phyloP scores from a whole-genome alignment of 1,140 invertebrate species.

The Anoplophora glabripennis region DNA sequence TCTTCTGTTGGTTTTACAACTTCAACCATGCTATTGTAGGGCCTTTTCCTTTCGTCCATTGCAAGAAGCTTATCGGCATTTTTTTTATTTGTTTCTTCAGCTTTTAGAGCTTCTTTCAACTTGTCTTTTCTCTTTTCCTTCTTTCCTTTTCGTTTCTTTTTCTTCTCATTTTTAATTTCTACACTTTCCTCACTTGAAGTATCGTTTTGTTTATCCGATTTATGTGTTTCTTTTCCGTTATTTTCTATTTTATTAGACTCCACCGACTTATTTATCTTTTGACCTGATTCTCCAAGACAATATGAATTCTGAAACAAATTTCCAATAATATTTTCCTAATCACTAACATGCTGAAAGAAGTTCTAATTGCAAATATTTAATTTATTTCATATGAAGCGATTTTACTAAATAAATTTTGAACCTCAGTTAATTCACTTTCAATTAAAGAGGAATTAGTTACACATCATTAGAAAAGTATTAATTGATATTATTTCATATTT shows the following conservation, averaged over 20 bases:
- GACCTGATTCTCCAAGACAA: slow-evolving; percentile 80
- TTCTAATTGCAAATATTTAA: no score
- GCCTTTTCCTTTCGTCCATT: slow-evolving; percentile 84
- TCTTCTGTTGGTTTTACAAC: slow-evolving; percentile 82
- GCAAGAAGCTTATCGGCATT: slow-evolving; percentile 64
- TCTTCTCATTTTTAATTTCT: slow-evolving; percentile 67
- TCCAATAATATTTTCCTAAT: no score
- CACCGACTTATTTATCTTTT: slow-evolving; percentile 38
- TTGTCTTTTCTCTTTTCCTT: slow-evolving; percentile 53
- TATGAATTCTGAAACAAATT: slow-evolving; percentile 68
- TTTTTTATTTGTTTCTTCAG: slow-evolving; percentile 62
- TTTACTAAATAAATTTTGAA: no score
- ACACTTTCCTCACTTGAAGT: slow-evolving; percentile 48
- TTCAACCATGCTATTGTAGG: slow-evolving; percentile 88
- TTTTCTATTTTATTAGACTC: slow-evolving; percentile 32
- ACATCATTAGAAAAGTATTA: no score
- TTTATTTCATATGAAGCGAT: no score
- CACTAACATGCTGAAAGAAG: no score
- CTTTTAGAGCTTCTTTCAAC: slow-evolving; percentile 60
- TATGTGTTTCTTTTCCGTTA: slow-evolving; percentile 50
- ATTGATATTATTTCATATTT: no score
- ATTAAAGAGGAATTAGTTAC: no score
- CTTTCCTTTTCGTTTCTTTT: slow-evolving; percentile 62
- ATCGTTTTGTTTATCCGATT: slow-evolving; percentile 40
- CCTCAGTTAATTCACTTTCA: no score